Evolutionary conservation across 2,888 invertebrate genomes (phyloP), one percentile per base, ranked within the genome.

Genomic region (Mythimna lalbum): DNA sequence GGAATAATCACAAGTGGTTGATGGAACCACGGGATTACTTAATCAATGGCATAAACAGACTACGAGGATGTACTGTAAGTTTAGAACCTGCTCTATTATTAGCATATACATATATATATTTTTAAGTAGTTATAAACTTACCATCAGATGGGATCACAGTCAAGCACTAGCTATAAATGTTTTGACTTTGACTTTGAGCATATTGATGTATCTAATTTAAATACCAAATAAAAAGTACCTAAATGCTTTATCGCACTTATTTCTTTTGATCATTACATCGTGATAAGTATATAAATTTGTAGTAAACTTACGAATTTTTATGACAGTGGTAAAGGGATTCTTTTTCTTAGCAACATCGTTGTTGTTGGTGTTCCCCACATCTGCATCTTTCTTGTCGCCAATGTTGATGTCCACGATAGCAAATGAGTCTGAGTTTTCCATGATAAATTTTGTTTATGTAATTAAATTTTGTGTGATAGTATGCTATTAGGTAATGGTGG

Each of bases 251-350:
- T 43, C 19, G 43, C 43, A 17, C 43, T 43, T n/a, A 9, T 49
- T 49, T 9, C 3, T n/a, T 27, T 53, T 33, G 14, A 17, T 39
- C 39, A 27, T 31, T 70, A 12, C 9, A 49, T 14, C 9, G 49
- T 21, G 47, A 1, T 49, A n/a, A 1, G 47, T n/a, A n/a, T n/a
- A 0, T 49, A 19, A 19, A n/a, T 33, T 6, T 10, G 56, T 33
- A 33, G 60, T 63, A 60, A 73, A 94, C 95, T 95, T 92, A 95
- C 95, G 93, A 86, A 93, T 92, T 88, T 93, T 93, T 76, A 95
- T 89, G 69, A 94, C 90, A 36, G 93, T 92, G 60, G 90, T 90
- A 75, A 93, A 90, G 21, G 92, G 88, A 5, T 87, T 82, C 69
- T 87, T 89, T 74, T 88, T 92, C 78, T 86, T 89, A 67, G 78